Evolutionary conservation across 2,888 invertebrate species (phyloP), one percentile per base, ranked within the genome.

Genomic region (Oscheius myriophilus): DNA sequence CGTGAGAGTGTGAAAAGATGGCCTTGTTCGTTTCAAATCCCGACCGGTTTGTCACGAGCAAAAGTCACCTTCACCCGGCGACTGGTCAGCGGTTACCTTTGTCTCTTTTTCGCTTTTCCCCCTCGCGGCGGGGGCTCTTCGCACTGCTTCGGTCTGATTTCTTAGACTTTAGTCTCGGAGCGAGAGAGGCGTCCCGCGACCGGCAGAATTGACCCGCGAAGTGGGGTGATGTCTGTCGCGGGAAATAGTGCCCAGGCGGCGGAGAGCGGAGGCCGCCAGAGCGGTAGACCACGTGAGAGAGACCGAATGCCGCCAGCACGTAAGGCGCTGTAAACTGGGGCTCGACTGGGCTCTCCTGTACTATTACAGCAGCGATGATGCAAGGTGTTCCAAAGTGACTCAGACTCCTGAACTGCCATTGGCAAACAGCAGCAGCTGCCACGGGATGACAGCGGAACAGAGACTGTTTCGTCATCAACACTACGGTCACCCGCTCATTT

Each of bases 151-250:
- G 51, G 21, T 51, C 25, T 21, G 25, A 51, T 18, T 25, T 54
- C 18, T 54, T 25, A 33, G 21, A 21, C 57, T 57, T 57, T 42
- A 43, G 41, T 57, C 54, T 57, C 42, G 42, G 42, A 33, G 33
- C 33, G 33, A 33, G 33, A 33, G 33, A 33, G 33, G 33, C 33
- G 33, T 33, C 33, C 33, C 59, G 26, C n/a, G 45, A 59, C 59
- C 16, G 61, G 61, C 61, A 61, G 61, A 46, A 61, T 61, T 61
- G 61, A 61, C 61, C 61, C 46, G 61, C 61, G 61, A 45, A 61
- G 61, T 61, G 61, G 61, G 61, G 49, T 46, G 61, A 61, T 61
- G 61, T 61, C 61, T 61, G 49, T 46, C 18, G 61, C 23, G 46
- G 11, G 49, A 61, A 49, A 61, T 9, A 61, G 46, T 18, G 26